phyloP scores from a whole-genome alignment of 2,113 vertebrate species.

The Corythornis vintsioides region DNA sequence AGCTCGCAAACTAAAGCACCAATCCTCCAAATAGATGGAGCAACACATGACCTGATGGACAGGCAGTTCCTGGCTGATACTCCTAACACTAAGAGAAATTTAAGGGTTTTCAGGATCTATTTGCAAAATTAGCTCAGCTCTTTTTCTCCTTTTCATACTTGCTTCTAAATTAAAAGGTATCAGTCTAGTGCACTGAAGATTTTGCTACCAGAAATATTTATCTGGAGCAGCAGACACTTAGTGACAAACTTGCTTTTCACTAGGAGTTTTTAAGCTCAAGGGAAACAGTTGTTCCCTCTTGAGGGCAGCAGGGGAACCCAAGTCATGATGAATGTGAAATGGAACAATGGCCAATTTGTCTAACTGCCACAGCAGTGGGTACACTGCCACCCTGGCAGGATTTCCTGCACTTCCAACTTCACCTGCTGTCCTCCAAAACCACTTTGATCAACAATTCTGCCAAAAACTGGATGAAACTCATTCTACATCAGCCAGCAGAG shows the following conservation, averaged over 20 bases:
- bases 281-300: background rate
- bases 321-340: conserved; percentile 13
- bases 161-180: background rate
- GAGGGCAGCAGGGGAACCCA: background rate
- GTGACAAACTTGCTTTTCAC: background rate
- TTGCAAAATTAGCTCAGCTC: background rate
- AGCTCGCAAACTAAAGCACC: background rate
- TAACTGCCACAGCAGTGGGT: background rate
- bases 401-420: background rate
- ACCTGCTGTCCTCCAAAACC: background rate
- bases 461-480: background rate
- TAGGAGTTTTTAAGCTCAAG: conserved; percentile 9
- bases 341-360: conserved; percentile 32
- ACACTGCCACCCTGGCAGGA: background rate
- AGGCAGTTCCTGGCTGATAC: background rate
- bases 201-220: conserved; percentile 14
- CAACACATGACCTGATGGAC: background rate
- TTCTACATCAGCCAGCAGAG: background rate
- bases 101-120: background rate
- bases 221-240: background rate
- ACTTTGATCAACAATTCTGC: background rate
- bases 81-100: background rate
- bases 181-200: background rate
- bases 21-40: background rate
- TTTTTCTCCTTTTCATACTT: background rate